Base-by-base conservation (phyloP, 2,888 invertebrate genomes). In the Hoplodrina blanda region DNA sequence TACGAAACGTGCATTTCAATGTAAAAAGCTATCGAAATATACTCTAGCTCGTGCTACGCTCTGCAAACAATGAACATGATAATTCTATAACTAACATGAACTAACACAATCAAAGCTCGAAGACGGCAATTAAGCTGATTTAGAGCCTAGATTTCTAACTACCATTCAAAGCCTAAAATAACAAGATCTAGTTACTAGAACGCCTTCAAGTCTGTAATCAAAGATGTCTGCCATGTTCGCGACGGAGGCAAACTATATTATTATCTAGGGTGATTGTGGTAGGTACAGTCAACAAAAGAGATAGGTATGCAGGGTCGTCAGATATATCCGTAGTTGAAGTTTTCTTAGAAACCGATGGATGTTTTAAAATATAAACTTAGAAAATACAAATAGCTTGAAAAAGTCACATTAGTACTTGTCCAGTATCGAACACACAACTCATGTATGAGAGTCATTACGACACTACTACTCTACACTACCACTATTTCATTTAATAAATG, bases 131-230 rank as follows among this genome's bases (percentile, higher is more conserved):
- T 41, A 55, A n/a, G 5, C 54, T 70, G 11, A 69, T 69, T 54
- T 30, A 54, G 13, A 41, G 41, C 70, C 54, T 50, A 55, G 4
- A 54, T 61, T 15, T n/a, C 70, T 55, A 62, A 49, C 49, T n/a
- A 50, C 13, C n/a, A 33, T 54, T 55, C 49, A 54, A 30, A 70
- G 20, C 5, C 11, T 70, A 20, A 44, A 54, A 54, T 70, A 49
- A 20, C 54, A 46, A 49, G 54, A 19, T 54, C 46, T 33, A 60
- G 17, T 49, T 55, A 25, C 37, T 6, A 55, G 3, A 4, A 25
- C 30, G 30, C 54, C 71, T 30, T 20, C 54, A 11, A 37, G 46
- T 46, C 54, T 70, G 54, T 71, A 41, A 55, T 62, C 20, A 62
- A 62, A 61, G 11, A 19, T 61, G 10, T 20, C 53, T 46, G n/a